Base-by-base conservation (phyloP, 2,888 invertebrate species). In the Cryptus armator region DNA sequence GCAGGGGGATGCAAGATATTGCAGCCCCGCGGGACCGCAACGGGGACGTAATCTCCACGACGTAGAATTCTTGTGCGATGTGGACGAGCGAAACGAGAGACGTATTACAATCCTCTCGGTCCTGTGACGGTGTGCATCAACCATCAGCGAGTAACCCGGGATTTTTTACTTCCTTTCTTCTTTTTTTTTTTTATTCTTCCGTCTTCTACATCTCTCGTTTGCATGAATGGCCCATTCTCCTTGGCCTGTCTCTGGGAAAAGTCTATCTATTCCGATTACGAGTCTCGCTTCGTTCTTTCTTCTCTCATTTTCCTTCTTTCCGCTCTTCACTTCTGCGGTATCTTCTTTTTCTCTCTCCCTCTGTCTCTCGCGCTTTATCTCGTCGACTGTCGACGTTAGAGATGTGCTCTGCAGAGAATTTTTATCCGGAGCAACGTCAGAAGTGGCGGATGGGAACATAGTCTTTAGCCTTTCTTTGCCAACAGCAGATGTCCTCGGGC, bases 1-100 rank as follows among this genome's bases (percentile, higher is more conserved):
- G 90, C 88, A 86, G 89, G 86, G 92, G 92, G 89, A 94, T 94
- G 93, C 93, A 93, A 93, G 93, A 93, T 93, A 93, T 93, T 93
- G 93, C 93, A 92, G 91, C 92, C 93, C 93, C 93, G 91, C 93
- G 93, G 93, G 93, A 93, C 92, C 32, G 91, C 90, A 90, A 91
- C 88, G 90, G 89, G 88, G 82, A 91, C 93, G 92, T 93, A 93
- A 93, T 93, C 93, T 93, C 93, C 90, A 91, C 92, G 93, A 93
- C 93, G 92, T 71, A 72, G 82, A 82, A 82, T 85, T 85, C 85
- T 85, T 85, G 66, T 56, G 75, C 81, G 70, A 68, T 62, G 66
- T 44, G 51, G 44, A 76, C 53, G 71, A 78, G 81, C 48, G 87
- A 88, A 88, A 89, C 89, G 87, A 89, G 90, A 91, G 92, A 91